phyloP scores from a whole-genome alignment of 1,140 invertebrate genomes.

The Ephestia elutella region DNA sequence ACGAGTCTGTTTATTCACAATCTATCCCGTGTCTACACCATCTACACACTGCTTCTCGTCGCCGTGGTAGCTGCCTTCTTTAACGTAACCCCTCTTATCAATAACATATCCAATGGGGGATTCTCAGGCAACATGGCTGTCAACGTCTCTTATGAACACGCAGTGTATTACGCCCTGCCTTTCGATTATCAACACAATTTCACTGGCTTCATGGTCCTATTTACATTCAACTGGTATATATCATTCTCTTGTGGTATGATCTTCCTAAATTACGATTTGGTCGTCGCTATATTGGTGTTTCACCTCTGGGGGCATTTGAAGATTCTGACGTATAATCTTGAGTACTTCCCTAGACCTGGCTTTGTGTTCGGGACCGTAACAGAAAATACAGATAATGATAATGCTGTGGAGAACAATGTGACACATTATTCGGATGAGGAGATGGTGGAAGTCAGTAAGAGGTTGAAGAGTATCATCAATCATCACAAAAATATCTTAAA shows the following conservation, averaged over 20 bases:
- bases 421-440: constrained; percentile 20
- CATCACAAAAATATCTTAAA: constrained; percentile 22
- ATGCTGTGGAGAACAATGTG: background rate
- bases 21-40: constrained; percentile 25
- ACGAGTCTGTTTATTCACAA: constrained; percentile 24
- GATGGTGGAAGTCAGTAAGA: constrained; percentile 12
- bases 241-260: constrained; percentile 19
- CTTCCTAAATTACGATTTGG: constrained; percentile 25
- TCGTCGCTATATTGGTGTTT: constrained; percentile 27
- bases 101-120: constrained; percentile 21
- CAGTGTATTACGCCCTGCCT: constrained; percentile 24
- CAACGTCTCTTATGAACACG: constrained; percentile 24
- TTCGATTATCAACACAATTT: constrained; percentile 23
- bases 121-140: constrained; percentile 14
- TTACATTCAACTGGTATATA: constrained; percentile 24
- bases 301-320: constrained; percentile 31
- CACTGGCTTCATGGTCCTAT: constrained; percentile 19
- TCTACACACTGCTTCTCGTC: constrained; percentile 16
- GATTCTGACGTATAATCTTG: constrained; percentile 25
- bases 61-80: constrained; percentile 8
- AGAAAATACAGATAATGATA: too few relatives aligned
- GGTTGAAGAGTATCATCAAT: constrained; percentile 16
- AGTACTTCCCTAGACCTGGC: constrained; percentile 20
- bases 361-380: too few relatives aligned
- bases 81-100: constrained; percentile 24